These are phyloP conservation scores for Corydoras sp. DNA, from an alignment of 2,113 vertebrate species.

Conservation along the genomic window DNA sequence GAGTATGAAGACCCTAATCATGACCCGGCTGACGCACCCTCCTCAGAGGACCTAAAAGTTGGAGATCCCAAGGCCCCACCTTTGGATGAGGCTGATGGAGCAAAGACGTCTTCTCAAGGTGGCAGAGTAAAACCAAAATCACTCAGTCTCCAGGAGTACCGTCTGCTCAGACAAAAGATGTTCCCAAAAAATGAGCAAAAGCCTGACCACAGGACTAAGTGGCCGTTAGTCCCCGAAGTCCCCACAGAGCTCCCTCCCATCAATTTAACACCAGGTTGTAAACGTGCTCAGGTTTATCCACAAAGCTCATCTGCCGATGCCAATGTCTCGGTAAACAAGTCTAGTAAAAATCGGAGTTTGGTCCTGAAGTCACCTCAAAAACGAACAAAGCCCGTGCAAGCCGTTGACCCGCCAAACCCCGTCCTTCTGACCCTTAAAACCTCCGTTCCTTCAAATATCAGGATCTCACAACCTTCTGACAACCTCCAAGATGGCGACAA, in stretches of 20 bases:
- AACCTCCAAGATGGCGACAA: neutral
- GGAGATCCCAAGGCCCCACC: too few species aligned
- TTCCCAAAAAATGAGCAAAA: constrained; percentile 50
- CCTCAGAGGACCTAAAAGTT: neutral
- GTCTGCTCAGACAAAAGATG: constrained; percentile 73
- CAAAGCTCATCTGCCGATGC: neutral
- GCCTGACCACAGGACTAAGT: constrained; percentile 67
- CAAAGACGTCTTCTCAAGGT: constrained; percentile 13
- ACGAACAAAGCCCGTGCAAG: neutral
- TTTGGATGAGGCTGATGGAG: neutral
- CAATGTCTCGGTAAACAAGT: constrained; percentile 11
- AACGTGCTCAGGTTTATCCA: constrained; percentile 18
- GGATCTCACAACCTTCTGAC: neutral
- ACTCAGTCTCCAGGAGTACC: constrained; percentile 84
- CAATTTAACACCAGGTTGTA: constrained; percentile 65
- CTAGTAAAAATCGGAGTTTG: constrained; percentile 34
- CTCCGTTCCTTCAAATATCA: neutral
- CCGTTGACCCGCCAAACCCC: constrained; percentile 63
- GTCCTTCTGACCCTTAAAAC: constrained; percentile 51
- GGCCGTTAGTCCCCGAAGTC: constrained; percentile 75
- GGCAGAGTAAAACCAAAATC: constrained; percentile 68
- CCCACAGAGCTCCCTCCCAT: constrained; percentile 79
- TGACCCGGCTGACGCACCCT: neutral
- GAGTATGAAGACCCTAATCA: constrained; percentile 4
- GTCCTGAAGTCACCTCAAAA: neutral